A percentile compares a stretch with the other conserved stretches of the same genome.
phyloP scores from a whole-genome alignment of 2,888 invertebrate genomes.

The Fissipunctia ypsillon region DNA sequence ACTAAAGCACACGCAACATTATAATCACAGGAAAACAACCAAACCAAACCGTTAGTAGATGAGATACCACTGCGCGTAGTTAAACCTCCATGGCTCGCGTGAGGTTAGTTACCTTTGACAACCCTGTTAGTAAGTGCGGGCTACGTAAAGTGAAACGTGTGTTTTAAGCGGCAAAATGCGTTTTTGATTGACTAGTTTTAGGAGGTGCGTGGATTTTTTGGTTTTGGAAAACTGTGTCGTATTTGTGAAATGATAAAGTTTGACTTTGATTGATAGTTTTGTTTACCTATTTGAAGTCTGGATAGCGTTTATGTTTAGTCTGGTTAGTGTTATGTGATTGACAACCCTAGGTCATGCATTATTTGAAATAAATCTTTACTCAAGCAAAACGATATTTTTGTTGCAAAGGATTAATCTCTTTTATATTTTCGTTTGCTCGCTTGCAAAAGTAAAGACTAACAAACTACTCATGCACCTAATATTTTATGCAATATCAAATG shows the following conservation, averaged over 20 bases:
- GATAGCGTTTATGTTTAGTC: conserved; percentile 32
- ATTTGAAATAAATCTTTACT: conserved; percentile 12
- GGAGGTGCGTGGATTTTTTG: background rate
- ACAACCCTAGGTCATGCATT: conserved; percentile 60
- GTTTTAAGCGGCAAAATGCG: conserved; percentile 34
- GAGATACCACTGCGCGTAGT: conserved; percentile 44
- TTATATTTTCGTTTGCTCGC: background rate
- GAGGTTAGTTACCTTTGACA: conserved; percentile 56
- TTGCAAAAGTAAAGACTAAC: background rate
- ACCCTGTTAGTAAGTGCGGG: conserved; percentile 56
- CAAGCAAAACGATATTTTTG: conserved; percentile 12
- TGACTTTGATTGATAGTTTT: conserved; percentile 31
- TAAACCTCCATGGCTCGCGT: conserved; percentile 53
- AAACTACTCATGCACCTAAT: conserved; percentile 33
- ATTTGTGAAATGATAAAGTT: background rate
- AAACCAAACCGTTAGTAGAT: conserved; percentile 71
- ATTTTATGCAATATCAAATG: conserved; percentile 3
- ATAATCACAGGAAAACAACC: conserved; percentile 77
- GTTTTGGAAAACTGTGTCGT: conserved; percentile 20
- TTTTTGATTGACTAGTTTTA: conserved; percentile 26
- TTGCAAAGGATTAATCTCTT: background rate
- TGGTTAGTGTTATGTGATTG: conserved; percentile 54
- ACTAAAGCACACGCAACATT: conserved; percentile 91
- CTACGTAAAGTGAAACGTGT: conserved; percentile 41
- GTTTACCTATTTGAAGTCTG: conserved; percentile 31